These are phyloP conservation scores for Thamnaconus septentrionalis DNA, from an alignment of 2,113 vertebrate genomes.

Conservation along the genomic window DNA sequence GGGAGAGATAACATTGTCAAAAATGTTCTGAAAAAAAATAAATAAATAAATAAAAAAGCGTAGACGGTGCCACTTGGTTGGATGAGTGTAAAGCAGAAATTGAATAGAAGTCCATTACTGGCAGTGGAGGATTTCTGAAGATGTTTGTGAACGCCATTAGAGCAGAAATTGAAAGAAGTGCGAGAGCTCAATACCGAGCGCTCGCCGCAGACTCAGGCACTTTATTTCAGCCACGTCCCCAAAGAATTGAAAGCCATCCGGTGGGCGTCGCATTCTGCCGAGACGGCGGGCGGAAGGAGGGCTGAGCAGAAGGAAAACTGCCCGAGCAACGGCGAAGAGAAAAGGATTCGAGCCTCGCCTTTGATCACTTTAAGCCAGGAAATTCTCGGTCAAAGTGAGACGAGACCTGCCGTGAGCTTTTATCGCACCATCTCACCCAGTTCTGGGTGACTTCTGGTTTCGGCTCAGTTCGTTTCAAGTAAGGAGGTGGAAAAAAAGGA, in stretches of 20 bases:
- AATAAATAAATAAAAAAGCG: too few relatives aligned
- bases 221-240: constrained; percentile 47
- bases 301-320: background rate
- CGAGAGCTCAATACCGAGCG: constrained; percentile 40
- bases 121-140: constrained; percentile 60
- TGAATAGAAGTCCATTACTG: constrained; percentile 62
- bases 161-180: constrained; percentile 63
- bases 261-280: background rate
- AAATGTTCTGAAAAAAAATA: constrained; percentile 42
- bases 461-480: background rate
- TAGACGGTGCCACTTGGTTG: constrained; percentile 41
- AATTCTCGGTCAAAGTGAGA: constrained; percentile 3
- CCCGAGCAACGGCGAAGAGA: constrained; percentile 15
- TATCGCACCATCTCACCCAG: too few relatives aligned
- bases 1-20: constrained; percentile 48
- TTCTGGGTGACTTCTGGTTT: background rate
- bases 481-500: background rate
- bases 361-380: constrained; percentile 4
- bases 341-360: background rate
- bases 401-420: background rate
- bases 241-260: constrained; percentile 28
- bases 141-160: constrained; percentile 71
- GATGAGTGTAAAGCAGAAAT: constrained; percentile 44
- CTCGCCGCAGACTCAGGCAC: constrained; percentile 33
- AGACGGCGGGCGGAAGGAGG: constrained; percentile 5